Evolutionary conservation across 2,888 invertebrate species (phyloP).

Genomic region (Lasioglossum figueresi): DNA sequence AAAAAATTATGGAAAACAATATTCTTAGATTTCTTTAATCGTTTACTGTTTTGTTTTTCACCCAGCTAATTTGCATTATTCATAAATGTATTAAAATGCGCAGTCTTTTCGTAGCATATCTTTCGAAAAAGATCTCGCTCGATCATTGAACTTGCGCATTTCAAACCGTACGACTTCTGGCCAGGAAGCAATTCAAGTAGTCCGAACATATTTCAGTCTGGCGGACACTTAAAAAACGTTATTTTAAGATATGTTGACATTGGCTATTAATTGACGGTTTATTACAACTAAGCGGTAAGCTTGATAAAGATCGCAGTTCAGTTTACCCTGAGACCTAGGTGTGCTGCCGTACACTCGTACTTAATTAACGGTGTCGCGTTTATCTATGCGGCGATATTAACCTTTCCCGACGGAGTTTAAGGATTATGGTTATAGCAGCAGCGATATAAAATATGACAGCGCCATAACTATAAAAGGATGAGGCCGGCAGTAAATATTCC

Average conservation of each 20-base stretch:
- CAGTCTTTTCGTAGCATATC: background rate
- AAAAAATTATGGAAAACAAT: too few relatives aligned
- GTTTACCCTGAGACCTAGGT: conserved; percentile 6
- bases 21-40: too few relatives aligned
- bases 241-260: background rate
- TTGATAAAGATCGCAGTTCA: conserved; percentile 14
- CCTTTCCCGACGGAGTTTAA: conserved; percentile 16
- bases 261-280: background rate
- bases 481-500: conserved; percentile 25
- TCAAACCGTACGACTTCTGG: background rate
- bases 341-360: conserved; percentile 3
- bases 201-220: background rate
- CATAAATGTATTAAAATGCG: too few relatives aligned
- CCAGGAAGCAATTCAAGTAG: background rate
- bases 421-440: conserved; percentile 41
- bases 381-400: conserved; percentile 27
- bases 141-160: background rate
- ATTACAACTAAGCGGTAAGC: conserved; percentile 1
- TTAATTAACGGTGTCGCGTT: conserved; percentile 44
- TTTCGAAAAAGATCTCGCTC: background rate
- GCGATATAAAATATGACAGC: conserved; percentile 31
- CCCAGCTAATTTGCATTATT: too few relatives aligned
- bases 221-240: background rate
- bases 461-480: conserved; percentile 29
- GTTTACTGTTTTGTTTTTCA: too few relatives aligned